Percentiles rank a stretch among this genome's conserved stretches.
These are phyloP conservation scores for Zeugodacus cucurbitae DNA, from an alignment of 1,140 invertebrate species.

Conservation along the genomic window DNA sequence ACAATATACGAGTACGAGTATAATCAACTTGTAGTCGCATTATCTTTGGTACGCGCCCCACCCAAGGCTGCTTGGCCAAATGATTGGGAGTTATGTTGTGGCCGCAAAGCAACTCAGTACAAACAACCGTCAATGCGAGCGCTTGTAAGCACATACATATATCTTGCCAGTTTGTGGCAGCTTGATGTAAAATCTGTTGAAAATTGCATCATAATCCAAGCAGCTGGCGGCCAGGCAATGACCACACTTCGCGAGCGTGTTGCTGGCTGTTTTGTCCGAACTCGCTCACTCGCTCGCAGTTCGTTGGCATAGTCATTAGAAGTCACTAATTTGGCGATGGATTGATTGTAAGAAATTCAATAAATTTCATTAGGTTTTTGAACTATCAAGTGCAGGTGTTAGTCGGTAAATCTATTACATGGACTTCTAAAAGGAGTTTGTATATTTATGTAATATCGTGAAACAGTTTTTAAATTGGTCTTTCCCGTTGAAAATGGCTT, in stretches of 20 bases:
- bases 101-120: not conserved
- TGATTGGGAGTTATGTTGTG: conserved; percentile 3
- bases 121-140: not conserved
- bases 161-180: not conserved
- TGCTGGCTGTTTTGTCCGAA: not conserved
- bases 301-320: not conserved
- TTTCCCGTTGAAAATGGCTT: no score
- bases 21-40: not conserved
- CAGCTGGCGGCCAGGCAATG: conserved; percentile 6
- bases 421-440: no score
- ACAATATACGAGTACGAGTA: not conserved
- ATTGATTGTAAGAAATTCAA: conserved; percentile 13
- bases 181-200: conserved; percentile 25
- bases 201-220: conserved; percentile 31
- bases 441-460: no score
- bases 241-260: not conserved
- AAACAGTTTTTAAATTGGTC: no score
- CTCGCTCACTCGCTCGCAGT: not conserved
- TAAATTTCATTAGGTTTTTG: conserved; percentile 1
- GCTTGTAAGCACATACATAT: not conserved
- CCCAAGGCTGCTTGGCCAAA: conserved; percentile 16
- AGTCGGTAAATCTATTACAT: not conserved
- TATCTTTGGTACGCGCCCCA: conserved; percentile 18
- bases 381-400: conserved; percentile 1
- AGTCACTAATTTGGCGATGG: conserved; percentile 26